A percentile compares a stretch with the other conserved stretches of the same genome.
These are phyloP conservation scores for Octodon degus DNA, from an alignment of 2,113 vertebrate species.

Conservation along the genomic window DNA sequence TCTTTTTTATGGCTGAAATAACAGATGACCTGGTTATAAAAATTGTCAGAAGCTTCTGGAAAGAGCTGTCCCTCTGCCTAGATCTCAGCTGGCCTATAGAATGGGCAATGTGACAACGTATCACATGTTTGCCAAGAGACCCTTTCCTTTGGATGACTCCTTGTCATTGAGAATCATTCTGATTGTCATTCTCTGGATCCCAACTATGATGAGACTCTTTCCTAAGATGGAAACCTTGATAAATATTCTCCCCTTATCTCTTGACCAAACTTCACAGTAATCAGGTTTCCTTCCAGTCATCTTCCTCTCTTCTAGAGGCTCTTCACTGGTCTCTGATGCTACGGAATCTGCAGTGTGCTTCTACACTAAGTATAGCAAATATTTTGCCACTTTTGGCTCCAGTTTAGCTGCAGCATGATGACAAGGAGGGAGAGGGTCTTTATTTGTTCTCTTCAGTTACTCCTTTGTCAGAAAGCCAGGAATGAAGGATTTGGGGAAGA, in stretches of 20 bases:
- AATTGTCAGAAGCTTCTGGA: background rate
- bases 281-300: conserved; percentile 31
- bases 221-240: conserved; percentile 2
- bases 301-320: conserved; percentile 40
- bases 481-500: conserved; percentile 38
- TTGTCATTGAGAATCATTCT: background rate
- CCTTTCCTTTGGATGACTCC: background rate
- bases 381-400: conserved; percentile 29
- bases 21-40: conserved; percentile 32
- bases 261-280: conserved; percentile 52
- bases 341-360: conserved; percentile 50
- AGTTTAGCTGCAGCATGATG: conserved; percentile 44
- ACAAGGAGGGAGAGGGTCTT: background rate
- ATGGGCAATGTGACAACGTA: background rate
- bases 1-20: conserved; percentile 50
- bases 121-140: conserved; percentile 6
- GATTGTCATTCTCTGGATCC: conserved; percentile 1
- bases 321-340: conserved; percentile 54
- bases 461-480: conserved; percentile 61
- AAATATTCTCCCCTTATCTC: conserved; percentile 31
- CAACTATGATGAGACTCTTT: background rate
- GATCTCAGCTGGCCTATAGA: background rate
- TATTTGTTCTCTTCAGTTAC: conserved; percentile 55
- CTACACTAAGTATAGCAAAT: background rate
- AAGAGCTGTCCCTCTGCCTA: background rate